Conservation (phyloP, 2,888 invertebrate species). For the Phengaris alcon region DNA sequence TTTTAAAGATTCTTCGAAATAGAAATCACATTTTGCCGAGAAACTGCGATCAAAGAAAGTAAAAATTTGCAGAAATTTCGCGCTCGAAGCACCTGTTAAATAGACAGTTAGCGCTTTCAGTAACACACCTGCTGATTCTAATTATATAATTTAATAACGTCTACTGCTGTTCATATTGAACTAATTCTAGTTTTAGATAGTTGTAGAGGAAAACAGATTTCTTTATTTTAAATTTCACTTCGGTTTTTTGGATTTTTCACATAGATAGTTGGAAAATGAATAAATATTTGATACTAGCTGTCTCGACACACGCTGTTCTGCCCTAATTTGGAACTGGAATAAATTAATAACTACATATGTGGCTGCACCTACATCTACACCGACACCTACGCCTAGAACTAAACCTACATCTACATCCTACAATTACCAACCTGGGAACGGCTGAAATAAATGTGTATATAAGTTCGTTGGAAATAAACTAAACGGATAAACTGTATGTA, state of each 20-base stretch:
- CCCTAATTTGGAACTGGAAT: no score
- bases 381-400: no score
- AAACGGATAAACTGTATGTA: no score
- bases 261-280: neutral
- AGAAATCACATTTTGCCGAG: neutral
- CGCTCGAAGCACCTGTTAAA: neutral
- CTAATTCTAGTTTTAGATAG: neutral
- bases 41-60: neutral
- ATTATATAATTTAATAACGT: constrained; percentile 13
- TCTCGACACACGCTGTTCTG: no score
- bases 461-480: no score
- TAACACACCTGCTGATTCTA: constrained; percentile 14
- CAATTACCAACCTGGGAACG: no score
- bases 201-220: neutral
- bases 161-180: constrained; percentile 16
- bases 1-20: neutral
- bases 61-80: constrained; percentile 4
- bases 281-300: no score
- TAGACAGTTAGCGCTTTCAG: constrained; percentile 1
- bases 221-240: neutral
- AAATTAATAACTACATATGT: no score
- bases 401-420: no score
- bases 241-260: neutral
- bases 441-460: no score
- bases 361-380: no score